Base-by-base conservation (phyloP, 2,888 invertebrate genomes). In the Cantharis flavilabris region DNA sequence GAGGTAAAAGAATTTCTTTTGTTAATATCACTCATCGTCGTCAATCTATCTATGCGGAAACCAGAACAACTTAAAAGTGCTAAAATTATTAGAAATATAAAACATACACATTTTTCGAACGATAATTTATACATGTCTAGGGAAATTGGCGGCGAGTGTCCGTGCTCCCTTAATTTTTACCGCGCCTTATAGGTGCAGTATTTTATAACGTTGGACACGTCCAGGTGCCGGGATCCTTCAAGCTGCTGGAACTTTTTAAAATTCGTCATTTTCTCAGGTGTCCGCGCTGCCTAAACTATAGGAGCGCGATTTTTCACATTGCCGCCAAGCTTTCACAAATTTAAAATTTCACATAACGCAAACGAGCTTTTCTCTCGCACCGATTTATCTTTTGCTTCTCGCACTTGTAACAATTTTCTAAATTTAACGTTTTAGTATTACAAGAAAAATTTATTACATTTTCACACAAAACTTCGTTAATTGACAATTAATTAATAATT, bases 91-190 rank as follows among this genome's bases (percentile, higher is more conserved):
- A 88, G 86, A 83, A 88, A 87, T 85, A 88, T 81, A 85, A 88
- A 86, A 87, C 87, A 88, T 87, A 87, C 86, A 86, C 88, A 88
- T 88, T 86, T 88, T 87, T 86, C 87, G 87, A 86, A 86, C 87
- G 87, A 86, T 86, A 87, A 84, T 86, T 84, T 86, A 87, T 85
- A 87, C 88, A 88, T 88, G 88, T 88, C 87, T 87, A 84, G 81
- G 80, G 79, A 76, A 77, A 79, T 80, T 77, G 79, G 83, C 79
- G 76, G 79, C 80, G 80, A 81, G 80, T 78, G 82, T 82, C 82
- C 81, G 71, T 67, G 64, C 79, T 73, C 79, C 80, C 78, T 78
- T 77, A 80, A 78, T 76, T 74, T 79, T 85, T 84, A 85, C 84
- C 86, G 85, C 83, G 84, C 83, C 82, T 83, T 82, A 79, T 83